Conservation (phyloP, 2,113 vertebrate species). For the Ceratotherium simum region DNA sequence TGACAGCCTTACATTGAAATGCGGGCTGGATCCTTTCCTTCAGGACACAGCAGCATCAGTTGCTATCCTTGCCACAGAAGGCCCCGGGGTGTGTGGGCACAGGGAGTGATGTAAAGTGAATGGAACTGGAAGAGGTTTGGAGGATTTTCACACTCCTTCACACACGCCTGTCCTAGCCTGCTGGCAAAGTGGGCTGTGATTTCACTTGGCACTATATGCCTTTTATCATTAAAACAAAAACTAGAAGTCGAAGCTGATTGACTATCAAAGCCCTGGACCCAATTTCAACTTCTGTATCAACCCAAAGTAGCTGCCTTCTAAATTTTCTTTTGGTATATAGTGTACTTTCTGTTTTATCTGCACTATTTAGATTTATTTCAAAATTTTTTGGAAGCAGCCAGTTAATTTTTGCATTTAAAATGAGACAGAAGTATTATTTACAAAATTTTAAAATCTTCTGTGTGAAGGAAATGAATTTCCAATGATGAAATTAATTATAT, state of each 20-base stretch:
- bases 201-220: background rate
- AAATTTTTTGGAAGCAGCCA: background rate
- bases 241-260: background rate
- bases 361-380: background rate
- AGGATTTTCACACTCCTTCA: background rate
- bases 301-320: background rate
- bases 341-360: background rate
- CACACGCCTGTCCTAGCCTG: fast-evolving
- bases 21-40: background rate
- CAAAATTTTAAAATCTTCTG: background rate
- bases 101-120: background rate
- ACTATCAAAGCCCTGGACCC: background rate
- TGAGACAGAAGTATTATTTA: background rate
- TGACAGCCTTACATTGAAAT: background rate
- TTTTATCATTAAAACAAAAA: background rate
- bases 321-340: background rate
- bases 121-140: background rate
- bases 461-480: conserved; percentile 12
- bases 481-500: background rate
- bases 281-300: background rate
- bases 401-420: conserved; percentile 33
- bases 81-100: background rate
- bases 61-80: background rate
- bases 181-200: background rate
- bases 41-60: fast-evolving